Evolutionary conservation across 2,113 vertebrate species (phyloP).

Genomic region (Pollachius pollachius): DNA sequence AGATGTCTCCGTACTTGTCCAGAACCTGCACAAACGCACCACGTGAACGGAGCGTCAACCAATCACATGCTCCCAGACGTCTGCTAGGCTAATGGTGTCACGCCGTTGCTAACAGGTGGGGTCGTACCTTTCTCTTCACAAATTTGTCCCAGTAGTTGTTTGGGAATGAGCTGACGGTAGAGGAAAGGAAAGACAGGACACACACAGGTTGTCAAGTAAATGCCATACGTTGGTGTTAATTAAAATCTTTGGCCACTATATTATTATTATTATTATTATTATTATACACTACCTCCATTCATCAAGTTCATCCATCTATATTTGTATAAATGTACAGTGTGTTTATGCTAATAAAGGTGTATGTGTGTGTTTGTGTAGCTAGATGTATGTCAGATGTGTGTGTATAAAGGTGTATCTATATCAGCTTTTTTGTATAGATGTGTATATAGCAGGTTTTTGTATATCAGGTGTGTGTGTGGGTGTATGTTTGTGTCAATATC

Average conservation of each 20-base stretch:
- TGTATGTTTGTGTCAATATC: no score
- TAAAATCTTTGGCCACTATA: neutral
- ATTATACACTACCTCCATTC: neutral
- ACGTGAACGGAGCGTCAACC: neutral
- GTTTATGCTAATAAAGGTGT: neutral
- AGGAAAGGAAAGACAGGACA: slow-evolving; percentile 15
- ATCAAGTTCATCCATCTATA: neutral
- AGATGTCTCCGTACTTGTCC: slow-evolving; percentile 93
- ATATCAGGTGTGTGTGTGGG: no score
- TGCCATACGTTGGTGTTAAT: no score
- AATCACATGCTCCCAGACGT: neutral
- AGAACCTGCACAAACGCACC: slow-evolving; percentile 72
- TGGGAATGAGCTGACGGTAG: slow-evolving; percentile 79
- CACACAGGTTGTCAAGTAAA: no score
- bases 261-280: neutral
- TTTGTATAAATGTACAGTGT: neutral
- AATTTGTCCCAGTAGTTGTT: slow-evolving; percentile 98
- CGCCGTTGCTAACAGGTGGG: neutral
- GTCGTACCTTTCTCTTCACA: slow-evolving; percentile 90
- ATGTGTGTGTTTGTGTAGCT: neutral
- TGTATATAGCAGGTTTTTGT: neutral
- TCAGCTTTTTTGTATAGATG: neutral
- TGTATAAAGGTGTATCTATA: no score
- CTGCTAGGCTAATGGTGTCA: neutral
- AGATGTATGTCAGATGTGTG: no score